phyloP scores from a whole-genome alignment of 2,797 vertebrate species.

The Stomatorhinus walkeri region DNA sequence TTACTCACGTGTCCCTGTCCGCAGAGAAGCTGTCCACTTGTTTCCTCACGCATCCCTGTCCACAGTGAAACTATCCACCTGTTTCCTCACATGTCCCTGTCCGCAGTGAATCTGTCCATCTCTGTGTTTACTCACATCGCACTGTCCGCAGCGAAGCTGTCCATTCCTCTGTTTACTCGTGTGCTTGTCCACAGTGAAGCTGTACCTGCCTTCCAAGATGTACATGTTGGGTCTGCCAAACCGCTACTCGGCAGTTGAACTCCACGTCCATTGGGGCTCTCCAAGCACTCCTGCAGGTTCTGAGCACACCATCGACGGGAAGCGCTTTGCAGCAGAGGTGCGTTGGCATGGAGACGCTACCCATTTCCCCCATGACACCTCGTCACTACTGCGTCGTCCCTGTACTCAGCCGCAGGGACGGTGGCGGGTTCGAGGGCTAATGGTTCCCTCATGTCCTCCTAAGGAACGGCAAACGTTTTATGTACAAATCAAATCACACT shows the following conservation, averaged over 20 bases:
- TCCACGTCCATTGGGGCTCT: slow-evolving; percentile 93
- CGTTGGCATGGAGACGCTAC: slow-evolving; percentile 26
- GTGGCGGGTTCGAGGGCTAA: not conserved
- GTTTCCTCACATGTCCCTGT: not conserved
- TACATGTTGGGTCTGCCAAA: slow-evolving; percentile 65
- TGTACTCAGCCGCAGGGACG: not conserved
- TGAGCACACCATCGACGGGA: slow-evolving; percentile 75
- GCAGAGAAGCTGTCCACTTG: slow-evolving; percentile 54
- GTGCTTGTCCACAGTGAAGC: slow-evolving; percentile 16
- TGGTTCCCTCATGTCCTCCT: not conserved
- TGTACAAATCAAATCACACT: not conserved
- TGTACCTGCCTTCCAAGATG: slow-evolving; percentile 74
- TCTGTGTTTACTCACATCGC: not conserved
- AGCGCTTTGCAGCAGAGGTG: slow-evolving; percentile 85
- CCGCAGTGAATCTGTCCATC: not conserved
- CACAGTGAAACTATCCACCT: slow-evolving; percentile 56
- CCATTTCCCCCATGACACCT: not conserved
- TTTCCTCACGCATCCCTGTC: slow-evolving; percentile 24
- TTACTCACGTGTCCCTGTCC: not conserved
- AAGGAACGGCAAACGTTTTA: not conserved
- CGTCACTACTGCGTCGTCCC: not conserved
- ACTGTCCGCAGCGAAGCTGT: slow-evolving; percentile 34
- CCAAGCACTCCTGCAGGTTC: slow-evolving; percentile 65
- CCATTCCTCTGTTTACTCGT: not conserved
- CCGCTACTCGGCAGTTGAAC: slow-evolving; percentile 76